Base-by-base conservation (phyloP, 1,140 invertebrate species). In the Aricia agestis region DNA sequence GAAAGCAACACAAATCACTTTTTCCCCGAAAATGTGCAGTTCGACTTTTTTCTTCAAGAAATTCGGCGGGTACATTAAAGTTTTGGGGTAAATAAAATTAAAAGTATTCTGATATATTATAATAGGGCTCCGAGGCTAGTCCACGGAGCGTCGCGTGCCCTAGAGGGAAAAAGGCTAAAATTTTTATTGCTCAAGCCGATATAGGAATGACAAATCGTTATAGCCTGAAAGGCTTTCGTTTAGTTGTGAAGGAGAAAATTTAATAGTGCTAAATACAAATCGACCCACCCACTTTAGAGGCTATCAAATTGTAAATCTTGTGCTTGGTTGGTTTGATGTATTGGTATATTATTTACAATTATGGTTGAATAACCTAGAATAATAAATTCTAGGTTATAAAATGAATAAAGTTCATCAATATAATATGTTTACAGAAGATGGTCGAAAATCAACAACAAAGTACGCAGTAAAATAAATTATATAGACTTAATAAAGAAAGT, bases 131-230 rank as follows among this genome's bases (percentile, higher is more conserved):
- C 52, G 17, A 69, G 68, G 25, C 25, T 59, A 69, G 68, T 69
- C 57, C 57, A 82, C 80, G 81, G 82, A 83, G 74, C 78, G 73
- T 91, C 73, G 89, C 89, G 89, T 91, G 89, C 77, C 75, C 78
- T 81, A 82, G 84, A 76, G 81, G 83, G 80, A 87, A 88, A 90
- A 89, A 87, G 84, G 65, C 72, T 79, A 78, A 77, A 52, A 76
- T 81, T 85, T 85, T 89, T 89, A 86, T 83, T 89, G 89, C 82
- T 88, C 77, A 84, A 71, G 75, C 80, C 79, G 80, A 88, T 87
- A 82, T 76, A 79, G 81, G 84, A 82, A 82, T 90, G 85, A 89
- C 82, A 90, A 90, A 90, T 87, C 82, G 85, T 82, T 83, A 82
- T 63, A 25, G 18, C 59, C 59, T 17, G 19, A 63, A 63, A 63